Evolutionary conservation across 1,140 invertebrate species (phyloP).

Genomic region (Lepidurus apus): DNA sequence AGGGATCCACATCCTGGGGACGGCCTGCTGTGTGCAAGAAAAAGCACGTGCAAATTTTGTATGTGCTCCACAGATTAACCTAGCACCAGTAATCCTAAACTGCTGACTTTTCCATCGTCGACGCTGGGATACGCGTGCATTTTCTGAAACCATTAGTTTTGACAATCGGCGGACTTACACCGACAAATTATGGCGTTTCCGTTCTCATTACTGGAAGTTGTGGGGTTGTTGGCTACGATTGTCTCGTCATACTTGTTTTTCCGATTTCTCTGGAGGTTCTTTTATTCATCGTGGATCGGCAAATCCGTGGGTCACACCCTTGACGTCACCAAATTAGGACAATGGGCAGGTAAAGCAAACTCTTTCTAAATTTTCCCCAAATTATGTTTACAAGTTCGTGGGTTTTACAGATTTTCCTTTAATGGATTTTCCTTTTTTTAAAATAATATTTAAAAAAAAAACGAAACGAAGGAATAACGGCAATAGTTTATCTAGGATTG

Average conservation of each 20-base stretch:
- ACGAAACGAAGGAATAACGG: background rate
- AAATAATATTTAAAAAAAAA: background rate
- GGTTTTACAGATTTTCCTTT: background rate
- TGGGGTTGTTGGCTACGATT: background rate
- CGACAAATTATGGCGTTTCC: background rate
- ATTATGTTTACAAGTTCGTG: background rate
- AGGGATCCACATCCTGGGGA: background rate
- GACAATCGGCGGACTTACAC: background rate
- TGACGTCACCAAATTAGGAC: constrained; percentile 29
- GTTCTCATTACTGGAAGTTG: background rate
- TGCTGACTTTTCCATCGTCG: no score
- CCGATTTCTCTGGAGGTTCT: constrained; percentile 24
- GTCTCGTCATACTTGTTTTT: background rate
- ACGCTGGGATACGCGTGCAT: no score
- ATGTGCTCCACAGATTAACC: background rate
- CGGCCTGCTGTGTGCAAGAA: background rate
- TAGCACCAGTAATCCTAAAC: no score
- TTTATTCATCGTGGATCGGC: constrained; percentile 28
- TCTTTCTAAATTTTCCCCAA: background rate
- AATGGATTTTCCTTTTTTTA: background rate
- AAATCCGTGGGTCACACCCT: constrained; percentile 27
- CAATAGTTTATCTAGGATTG: background rate
- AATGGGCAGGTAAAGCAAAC: constrained; percentile 31
- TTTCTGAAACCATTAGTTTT: background rate
- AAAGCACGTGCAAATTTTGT: background rate